Evolutionary conservation across 2,888 invertebrate species (phyloP).

Genomic region (Drosophila niveifrons): DNA sequence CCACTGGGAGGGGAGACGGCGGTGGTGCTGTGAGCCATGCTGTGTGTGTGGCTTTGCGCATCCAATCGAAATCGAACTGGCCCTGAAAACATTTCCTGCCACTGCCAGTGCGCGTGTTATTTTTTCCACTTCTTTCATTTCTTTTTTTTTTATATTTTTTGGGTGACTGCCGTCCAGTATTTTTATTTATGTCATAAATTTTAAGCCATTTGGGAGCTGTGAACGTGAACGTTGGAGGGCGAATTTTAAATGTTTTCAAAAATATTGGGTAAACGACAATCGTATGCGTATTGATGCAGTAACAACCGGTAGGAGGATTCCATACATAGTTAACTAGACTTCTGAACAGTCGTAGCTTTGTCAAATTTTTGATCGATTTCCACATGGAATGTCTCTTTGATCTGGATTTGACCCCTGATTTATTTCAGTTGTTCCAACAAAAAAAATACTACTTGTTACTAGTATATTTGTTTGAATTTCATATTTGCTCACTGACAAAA

Average conservation of each 20-base stretch:
- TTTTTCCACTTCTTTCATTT: slow-evolving; percentile 7
- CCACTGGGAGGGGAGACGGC: slow-evolving; percentile 1
- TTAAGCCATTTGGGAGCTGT: slow-evolving; percentile 79
- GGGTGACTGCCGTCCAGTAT: slow-evolving; percentile 60
- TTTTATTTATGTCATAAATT: slow-evolving; percentile 80
- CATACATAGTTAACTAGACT: slow-evolving; percentile 29
- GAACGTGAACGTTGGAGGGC: slow-evolving; percentile 59
- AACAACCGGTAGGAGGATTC: slow-evolving; percentile 22
- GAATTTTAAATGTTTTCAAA: slow-evolving; percentile 68
- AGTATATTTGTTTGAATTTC: slow-evolving; percentile 15
- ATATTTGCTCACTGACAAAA: slow-evolving; percentile 30
- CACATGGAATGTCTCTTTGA: slow-evolving; percentile 34
- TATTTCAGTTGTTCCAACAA: slow-evolving; percentile 8
- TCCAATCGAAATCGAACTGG: slow-evolving; percentile 69
- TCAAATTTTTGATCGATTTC: slow-evolving; percentile 42
- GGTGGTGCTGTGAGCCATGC: slow-evolving; percentile 26
- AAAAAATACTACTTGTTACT: background rate
- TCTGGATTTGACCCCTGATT: slow-evolving; percentile 23
- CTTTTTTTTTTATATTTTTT: slow-evolving; percentile 26
- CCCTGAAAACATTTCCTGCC: slow-evolving; percentile 45
- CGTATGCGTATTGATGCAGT: slow-evolving; percentile 15
- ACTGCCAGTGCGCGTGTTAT: slow-evolving; percentile 33
- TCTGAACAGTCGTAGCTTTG: slow-evolving; percentile 28
- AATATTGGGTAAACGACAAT: slow-evolving; percentile 15
- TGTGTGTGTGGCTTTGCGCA: slow-evolving; percentile 66